phyloP scores from a whole-genome alignment of 2,797 vertebrate species.

The Acanthis flammea region DNA sequence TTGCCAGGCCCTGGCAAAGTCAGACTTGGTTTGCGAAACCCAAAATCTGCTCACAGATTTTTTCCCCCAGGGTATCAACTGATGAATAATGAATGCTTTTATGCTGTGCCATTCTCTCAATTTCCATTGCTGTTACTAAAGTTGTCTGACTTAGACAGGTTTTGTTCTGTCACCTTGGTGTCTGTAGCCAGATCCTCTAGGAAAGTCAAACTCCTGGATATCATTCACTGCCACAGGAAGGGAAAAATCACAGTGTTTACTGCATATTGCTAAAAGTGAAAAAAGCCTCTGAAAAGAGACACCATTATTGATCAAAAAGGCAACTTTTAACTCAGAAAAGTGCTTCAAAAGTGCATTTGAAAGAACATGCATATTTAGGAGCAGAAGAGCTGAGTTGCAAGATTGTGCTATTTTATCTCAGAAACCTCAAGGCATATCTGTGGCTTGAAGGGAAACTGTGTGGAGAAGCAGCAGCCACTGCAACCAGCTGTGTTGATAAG shows the following conservation, averaged over 20 bases:
- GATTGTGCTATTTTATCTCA: background rate
- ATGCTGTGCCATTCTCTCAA: background rate
- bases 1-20: background rate
- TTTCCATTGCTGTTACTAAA: background rate
- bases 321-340: background rate
- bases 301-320: background rate
- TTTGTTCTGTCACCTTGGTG: background rate
- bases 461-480: background rate
- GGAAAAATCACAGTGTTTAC: background rate
- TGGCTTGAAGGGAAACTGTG: background rate
- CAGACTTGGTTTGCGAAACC: background rate
- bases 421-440: background rate
- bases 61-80: background rate
- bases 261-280: background rate
- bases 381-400: background rate
- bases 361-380: background rate
- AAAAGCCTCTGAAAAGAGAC: background rate
- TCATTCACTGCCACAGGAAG: background rate
- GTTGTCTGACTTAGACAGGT: background rate
- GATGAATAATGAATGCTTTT: constrained; percentile 2
- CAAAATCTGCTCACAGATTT: background rate
- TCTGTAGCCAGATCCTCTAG: background rate
- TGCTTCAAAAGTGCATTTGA: background rate
- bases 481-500: background rate
- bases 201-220: background rate